Evolutionary conservation across 2,888 invertebrate species (phyloP).

Genomic region (Aporophyla lueneburgensis): DNA sequence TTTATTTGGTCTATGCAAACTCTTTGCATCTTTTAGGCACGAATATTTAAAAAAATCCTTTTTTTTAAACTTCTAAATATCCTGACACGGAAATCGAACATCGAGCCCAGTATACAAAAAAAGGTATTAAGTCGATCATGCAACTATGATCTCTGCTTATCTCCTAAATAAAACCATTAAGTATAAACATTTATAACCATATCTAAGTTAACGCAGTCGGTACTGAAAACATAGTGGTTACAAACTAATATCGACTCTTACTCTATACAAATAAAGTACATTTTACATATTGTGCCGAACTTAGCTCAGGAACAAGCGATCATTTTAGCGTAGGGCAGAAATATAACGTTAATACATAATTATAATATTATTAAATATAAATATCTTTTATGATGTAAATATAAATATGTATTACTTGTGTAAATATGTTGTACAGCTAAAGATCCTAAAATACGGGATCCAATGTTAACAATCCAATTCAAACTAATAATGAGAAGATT

Average conservation of each 20-base stretch:
- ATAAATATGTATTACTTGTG: slow-evolving; percentile 7
- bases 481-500: background rate
- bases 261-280: slow-evolving; percentile 34
- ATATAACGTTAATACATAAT: background rate
- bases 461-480: slow-evolving; percentile 1
- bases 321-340: slow-evolving; percentile 1
- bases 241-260: slow-evolving; percentile 47
- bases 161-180: background rate
- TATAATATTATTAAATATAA: slow-evolving; percentile 2
- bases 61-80: background rate
- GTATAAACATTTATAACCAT: slow-evolving; percentile 1
- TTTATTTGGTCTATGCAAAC: background rate
- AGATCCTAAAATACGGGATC: background rate
- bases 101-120: background rate
- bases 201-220: slow-evolving; percentile 26
- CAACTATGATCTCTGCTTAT: slow-evolving; percentile 22
- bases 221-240: slow-evolving; percentile 28
- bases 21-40: background rate
- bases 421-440: background rate
- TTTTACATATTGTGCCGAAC: slow-evolving; percentile 46
- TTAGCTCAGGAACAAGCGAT: slow-evolving; percentile 40
- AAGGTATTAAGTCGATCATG: background rate
- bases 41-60: background rate
- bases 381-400: slow-evolving; percentile 1
- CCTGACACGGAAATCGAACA: background rate